These are phyloP conservation scores for Carollia perspicillata DNA, from an alignment of 2,113 vertebrate genomes.

Conservation along the genomic window DNA sequence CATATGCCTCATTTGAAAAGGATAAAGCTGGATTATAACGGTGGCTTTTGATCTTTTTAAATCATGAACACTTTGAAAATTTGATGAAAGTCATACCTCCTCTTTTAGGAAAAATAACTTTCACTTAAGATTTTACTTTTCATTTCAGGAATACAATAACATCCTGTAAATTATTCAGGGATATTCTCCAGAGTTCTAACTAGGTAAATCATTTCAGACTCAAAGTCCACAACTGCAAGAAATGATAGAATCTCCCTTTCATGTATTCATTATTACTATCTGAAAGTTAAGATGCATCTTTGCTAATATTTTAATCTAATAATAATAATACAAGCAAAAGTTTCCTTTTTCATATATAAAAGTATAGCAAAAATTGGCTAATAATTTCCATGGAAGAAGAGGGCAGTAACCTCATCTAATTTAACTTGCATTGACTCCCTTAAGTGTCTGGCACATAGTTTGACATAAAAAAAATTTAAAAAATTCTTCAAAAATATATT, in stretches of 20 bases:
- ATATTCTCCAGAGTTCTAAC: neutral
- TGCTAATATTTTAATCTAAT: neutral
- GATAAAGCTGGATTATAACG: neutral
- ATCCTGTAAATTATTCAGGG: neutral
- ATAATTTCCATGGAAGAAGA: neutral
- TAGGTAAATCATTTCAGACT: neutral
- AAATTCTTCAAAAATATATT: neutral
- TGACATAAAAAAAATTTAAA: neutral
- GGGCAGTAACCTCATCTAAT: neutral
- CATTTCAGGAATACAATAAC: neutral
- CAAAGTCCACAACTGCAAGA: neutral
- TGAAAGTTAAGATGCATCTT: neutral
- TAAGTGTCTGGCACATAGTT: neutral
- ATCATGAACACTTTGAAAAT: neutral
- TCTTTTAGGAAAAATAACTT: neutral
- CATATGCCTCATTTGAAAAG: neutral
- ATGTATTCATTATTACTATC: neutral
- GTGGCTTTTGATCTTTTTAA: neutral
- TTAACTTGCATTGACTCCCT: neutral
- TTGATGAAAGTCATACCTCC: neutral
- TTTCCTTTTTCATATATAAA: neutral
- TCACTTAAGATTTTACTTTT: neutral
- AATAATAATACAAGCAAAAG: neutral
- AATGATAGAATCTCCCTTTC: neutral
- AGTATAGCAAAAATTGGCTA: neutral